Evolutionary conservation across 1,140 invertebrate genomes (phyloP), one percentile per base, ranked within the genome.

Genomic region (Aphaenogaster ashmeadi): DNA sequence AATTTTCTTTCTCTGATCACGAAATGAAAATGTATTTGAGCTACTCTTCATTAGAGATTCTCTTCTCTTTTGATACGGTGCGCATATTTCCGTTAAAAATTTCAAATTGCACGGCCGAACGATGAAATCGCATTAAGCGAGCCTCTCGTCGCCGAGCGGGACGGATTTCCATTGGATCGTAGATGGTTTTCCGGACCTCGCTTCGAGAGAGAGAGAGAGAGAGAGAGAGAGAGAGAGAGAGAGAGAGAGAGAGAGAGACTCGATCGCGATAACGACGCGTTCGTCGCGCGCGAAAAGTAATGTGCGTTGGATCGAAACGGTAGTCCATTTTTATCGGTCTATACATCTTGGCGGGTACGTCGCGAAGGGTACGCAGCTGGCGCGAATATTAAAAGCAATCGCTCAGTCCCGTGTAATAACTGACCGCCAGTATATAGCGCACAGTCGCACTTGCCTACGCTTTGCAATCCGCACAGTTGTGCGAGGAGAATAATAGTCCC

Each of bases 321-420:
- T 66, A 92, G 88, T 93, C 60, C 88, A 93, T 93, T 93, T 92
- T 93, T 91, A 93, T 93, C 89, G 87, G 81, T 33, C 84, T 89
- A 88, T 92, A 90, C 85, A 92, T 92, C 87, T 92, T 88, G 69
- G 54, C n/a, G 75, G 44, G 27, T 54, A 78, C 44, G 60, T 69
- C 60, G 64, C 83, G 41, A 50, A 69, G 54, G 72, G 44, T 69
- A 87, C 92, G 89, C 93, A 93, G 93, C 93, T 93, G 93, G 93
- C 72, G 92, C 92, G 91, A 93, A 94, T 94, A 94, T 94, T 94
- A 94, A 93, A 93, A 93, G 93, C 93, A 92, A 94, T 94, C 93
- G 93, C 92, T 94, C 93, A 94, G 93, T 90, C 88, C 81, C 80
- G 88, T 86, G 91, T 91, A 93, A 93, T 94, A 94, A 93, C 93